Percentiles rank a stretch among this genome's conserved stretches.
These are phyloP conservation scores for Oncorhynchus clarkii DNA, from an alignment of 2,113 vertebrate genomes.

Conservation along the genomic window DNA sequence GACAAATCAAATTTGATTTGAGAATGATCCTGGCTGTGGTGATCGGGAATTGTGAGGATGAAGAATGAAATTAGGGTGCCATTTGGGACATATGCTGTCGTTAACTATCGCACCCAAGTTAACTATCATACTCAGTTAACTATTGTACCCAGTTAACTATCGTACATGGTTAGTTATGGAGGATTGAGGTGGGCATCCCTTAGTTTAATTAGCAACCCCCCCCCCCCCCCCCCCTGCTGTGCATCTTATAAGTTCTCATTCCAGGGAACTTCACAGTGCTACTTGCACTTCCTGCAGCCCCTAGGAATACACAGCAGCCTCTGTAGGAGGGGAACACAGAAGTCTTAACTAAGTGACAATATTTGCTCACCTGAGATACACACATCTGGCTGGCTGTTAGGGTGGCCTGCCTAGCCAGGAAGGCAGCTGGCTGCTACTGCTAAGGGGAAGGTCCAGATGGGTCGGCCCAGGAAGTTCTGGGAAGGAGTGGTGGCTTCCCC, in stretches of 20 bases:
- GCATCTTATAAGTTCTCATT: neutral
- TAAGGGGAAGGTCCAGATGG: neutral
- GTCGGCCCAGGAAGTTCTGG: conserved; percentile 65
- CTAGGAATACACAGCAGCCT: conserved; percentile 70
- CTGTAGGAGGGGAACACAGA: conserved; percentile 41
- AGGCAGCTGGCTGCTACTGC: conserved; percentile 49
- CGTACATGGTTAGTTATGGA: too few relatives aligned
- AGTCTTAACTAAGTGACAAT: conserved; percentile 50
- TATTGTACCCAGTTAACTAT: too few relatives aligned
- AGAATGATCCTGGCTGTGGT: too few relatives aligned
- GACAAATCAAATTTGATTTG: too few relatives aligned
- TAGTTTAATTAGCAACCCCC: neutral
- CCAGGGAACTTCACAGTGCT: conserved; percentile 13
- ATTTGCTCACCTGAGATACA: conserved; percentile 75
- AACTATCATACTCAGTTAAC: too few relatives aligned
- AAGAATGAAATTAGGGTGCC: too few relatives aligned
- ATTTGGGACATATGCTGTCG: too few relatives aligned
- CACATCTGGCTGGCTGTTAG: conserved; percentile 12
- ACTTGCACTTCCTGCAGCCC: conserved; percentile 50
- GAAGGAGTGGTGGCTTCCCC: conserved; percentile 31
- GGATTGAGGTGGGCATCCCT: neutral
- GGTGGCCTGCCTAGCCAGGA: conserved; percentile 10
- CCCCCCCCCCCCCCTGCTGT: neutral
- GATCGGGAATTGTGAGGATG: too few relatives aligned
- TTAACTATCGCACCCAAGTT: too few relatives aligned